Percentiles rank a stretch among this genome's conserved stretches.
phyloP scores from a whole-genome alignment of 2,797 vertebrate genomes.

The Diplodus sargus region DNA sequence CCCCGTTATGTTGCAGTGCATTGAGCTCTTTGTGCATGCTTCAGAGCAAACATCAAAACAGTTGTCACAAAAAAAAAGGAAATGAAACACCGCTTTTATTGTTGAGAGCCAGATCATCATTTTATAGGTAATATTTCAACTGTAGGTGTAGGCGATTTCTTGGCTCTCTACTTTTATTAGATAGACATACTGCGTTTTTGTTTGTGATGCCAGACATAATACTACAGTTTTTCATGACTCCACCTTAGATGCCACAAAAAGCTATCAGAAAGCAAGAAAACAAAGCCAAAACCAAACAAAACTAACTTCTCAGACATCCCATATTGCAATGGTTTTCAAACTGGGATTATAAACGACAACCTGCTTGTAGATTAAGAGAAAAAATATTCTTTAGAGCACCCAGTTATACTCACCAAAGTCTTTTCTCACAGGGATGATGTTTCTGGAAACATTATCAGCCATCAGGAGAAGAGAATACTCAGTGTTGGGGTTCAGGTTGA shows the following conservation, averaged over 20 bases:
- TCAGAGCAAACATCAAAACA: neutral
- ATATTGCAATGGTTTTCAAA: too few species aligned
- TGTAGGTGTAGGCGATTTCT: neutral
- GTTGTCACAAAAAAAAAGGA: neutral
- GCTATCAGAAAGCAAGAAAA: too few species aligned
- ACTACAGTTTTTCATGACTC: neutral
- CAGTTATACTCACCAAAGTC: constrained; percentile 57
- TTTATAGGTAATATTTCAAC: neutral
- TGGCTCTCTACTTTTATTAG: too few species aligned
- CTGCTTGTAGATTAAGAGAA: neutral
- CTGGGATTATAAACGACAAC: too few species aligned
- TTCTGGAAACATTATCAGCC: constrained; percentile 48
- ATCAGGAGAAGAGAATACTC: constrained; percentile 71
- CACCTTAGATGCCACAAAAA: neutral
- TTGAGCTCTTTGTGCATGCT: neutral
- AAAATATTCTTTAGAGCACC: neutral
- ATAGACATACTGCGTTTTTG: too few species aligned
- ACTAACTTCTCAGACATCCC: too few species aligned
- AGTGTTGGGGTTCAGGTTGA: constrained; percentile 53
- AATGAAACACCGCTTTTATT: neutral
- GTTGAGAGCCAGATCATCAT: neutral
- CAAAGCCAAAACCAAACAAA: too few species aligned
- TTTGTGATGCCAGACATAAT: too few species aligned
- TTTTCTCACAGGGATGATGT: constrained; percentile 44
- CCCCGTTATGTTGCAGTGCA: neutral